These are phyloP conservation scores for Psettodes erumei DNA, from an alignment of 2,113 vertebrate genomes.

Conservation along the genomic window DNA sequence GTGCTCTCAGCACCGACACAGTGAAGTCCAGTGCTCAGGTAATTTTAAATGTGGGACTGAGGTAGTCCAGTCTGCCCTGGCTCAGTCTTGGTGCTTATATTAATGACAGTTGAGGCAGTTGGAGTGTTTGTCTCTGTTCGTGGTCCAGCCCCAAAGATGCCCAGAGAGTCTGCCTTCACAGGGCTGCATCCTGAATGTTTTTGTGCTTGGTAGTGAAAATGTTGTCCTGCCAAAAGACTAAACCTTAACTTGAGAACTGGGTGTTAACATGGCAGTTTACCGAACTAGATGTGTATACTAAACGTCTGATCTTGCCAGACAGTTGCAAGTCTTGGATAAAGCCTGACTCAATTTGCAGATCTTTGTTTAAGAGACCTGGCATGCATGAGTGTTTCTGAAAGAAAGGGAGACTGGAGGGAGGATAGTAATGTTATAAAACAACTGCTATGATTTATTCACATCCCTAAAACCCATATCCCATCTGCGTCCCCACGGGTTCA, in stretches of 20 bases:
- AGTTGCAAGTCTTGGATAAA: constrained; percentile 12
- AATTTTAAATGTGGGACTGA: no score
- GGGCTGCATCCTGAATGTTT: constrained; percentile 6
- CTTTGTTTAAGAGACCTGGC: constrained; percentile 23
- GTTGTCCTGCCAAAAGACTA: constrained; percentile 13
- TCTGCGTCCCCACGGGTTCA: constrained; percentile 65
- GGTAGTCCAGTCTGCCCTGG: no score
- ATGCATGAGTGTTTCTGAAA: constrained; percentile 41
- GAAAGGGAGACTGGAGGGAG: constrained; percentile 30
- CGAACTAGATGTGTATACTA: constrained; percentile 38
- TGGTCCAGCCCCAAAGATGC: background rate
- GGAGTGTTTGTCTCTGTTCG: background rate
- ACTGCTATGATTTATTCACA: constrained; percentile 77
- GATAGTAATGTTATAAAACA: constrained; percentile 68
- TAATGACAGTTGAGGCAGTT: no score
- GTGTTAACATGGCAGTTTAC: constrained; percentile 47
- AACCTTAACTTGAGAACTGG: constrained; percentile 14
- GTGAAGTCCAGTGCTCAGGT: no score
- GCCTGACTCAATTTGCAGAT: constrained; percentile 28
- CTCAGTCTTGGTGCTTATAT: no score
- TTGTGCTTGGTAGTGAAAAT: constrained; percentile 18
- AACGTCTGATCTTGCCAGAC: constrained; percentile 36
- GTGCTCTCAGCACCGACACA: background rate
- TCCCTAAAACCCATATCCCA: constrained; percentile 69
- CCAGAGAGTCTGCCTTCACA: constrained; percentile 4